These are phyloP conservation scores for Seriola dumerili DNA, from an alignment of 2,113 vertebrate genomes.

Conservation along the genomic window DNA sequence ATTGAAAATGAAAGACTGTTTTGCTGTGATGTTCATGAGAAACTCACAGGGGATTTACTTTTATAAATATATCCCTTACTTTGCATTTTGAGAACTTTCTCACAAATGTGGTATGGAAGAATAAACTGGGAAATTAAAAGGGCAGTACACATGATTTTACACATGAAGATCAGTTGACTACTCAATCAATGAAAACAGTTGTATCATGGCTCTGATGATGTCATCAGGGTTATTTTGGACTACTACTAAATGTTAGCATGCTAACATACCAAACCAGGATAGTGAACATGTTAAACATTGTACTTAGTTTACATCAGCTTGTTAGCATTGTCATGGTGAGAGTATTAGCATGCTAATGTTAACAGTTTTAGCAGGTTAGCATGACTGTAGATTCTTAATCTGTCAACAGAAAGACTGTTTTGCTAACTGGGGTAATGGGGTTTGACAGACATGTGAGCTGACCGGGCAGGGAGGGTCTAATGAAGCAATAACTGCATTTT, in stretches of 20 bases:
- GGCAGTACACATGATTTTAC: constrained; percentile 1
- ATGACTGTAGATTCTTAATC: not conserved
- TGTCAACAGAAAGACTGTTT: not conserved
- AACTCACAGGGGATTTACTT: constrained; percentile 47
- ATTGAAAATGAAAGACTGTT: constrained; percentile 65
- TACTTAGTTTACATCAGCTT: not conserved
- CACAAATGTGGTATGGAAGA: constrained; percentile 36
- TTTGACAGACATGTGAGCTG: not conserved
- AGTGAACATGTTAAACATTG: not conserved
- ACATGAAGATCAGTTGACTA: constrained; percentile 7
- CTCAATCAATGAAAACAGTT: not conserved
- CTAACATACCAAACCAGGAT: not conserved
- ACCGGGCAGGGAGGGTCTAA: no score
- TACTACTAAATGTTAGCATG: not conserved
- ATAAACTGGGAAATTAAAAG: constrained; percentile 46
- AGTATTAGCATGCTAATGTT: not conserved
- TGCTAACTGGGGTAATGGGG: not conserved
- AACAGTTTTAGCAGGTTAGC: not conserved
- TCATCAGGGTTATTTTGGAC: not conserved
- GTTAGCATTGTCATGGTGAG: not conserved
- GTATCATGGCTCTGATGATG: not conserved
- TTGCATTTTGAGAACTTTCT: constrained; percentile 40
- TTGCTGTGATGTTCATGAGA: constrained; percentile 44
- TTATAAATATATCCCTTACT: constrained; percentile 50
- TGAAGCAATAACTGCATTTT: not conserved